phyloP scores from a whole-genome alignment of 1,140 invertebrate species.

The Drosophila repletoides region DNA sequence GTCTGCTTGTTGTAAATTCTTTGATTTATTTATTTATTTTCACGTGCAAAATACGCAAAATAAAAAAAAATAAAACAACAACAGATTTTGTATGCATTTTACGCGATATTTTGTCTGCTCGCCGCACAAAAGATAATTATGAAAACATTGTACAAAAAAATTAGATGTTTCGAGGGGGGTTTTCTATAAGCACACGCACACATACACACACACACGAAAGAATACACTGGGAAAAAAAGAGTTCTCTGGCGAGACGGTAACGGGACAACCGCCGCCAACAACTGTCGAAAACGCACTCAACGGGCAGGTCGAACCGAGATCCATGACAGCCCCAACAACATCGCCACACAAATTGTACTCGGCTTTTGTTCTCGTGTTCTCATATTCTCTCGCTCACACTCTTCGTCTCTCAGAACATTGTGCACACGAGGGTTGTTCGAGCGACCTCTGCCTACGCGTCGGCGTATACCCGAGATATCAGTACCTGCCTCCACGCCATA shows the following conservation, averaged over 20 bases:
- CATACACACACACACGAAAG: conserved; percentile 32
- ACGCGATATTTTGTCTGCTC: conserved; percentile 10
- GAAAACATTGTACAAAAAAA: conserved; percentile 65
- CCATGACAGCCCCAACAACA: conserved; percentile 38
- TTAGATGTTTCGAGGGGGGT: conserved; percentile 23
- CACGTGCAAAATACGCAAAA: conserved; percentile 20
- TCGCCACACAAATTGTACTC: conserved; percentile 15
- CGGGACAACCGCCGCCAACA: conserved; percentile 70
- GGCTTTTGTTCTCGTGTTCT: conserved; percentile 40
- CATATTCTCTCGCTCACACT: conserved; percentile 12
- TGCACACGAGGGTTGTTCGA: conserved; percentile 46
- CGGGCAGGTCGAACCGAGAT: conserved; percentile 48
- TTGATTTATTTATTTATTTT: conserved; percentile 40
- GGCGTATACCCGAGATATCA: conserved; percentile 6
- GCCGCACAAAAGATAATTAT: conserved; percentile 42
- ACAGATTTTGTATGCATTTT: conserved; percentile 57
- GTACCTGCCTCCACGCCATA: conserved; percentile 4
- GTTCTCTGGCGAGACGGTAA: conserved; percentile 44
- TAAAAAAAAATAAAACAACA: conserved; percentile 1
- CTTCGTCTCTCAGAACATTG: conserved; percentile 15
- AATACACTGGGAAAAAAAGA: conserved; percentile 48
- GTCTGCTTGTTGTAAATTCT: conserved; percentile 18
- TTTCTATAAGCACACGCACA: conserved; percentile 32
- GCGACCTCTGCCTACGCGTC: conserved; percentile 25
- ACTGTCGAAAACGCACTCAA: conserved; percentile 69